phyloP scores from a whole-genome alignment of 1,140 invertebrate species.

The Brachionus sp. region DNA sequence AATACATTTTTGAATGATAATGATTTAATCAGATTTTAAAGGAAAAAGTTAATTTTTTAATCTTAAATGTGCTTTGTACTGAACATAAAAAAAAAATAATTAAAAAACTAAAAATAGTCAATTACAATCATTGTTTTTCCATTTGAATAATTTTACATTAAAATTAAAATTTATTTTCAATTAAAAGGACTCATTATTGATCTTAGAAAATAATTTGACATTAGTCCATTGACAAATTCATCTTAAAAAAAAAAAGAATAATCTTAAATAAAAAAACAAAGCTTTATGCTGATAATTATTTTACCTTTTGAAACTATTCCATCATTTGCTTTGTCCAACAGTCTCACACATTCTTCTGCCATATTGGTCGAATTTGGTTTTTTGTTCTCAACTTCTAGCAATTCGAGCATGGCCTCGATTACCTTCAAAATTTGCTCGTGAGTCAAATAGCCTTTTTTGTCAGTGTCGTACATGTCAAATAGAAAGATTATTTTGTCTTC shows the following conservation, averaged over 20 bases:
- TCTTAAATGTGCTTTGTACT: no score
- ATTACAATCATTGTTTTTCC: no score
- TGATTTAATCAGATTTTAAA: no score
- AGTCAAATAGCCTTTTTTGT: constrained; percentile 2
- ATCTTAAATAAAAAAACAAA: background rate
- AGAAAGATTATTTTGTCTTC: background rate
- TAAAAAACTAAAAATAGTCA: no score
- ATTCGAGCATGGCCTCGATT: background rate
- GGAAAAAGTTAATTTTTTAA: no score
- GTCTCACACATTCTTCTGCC: background rate
- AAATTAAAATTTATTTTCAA: background rate
- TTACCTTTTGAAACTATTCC: background rate
- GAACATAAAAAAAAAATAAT: no score
- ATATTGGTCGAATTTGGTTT: background rate
- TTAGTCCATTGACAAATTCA: constrained; percentile 9
- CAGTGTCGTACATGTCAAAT: constrained; percentile 2
- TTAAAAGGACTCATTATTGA: constrained; percentile 23
- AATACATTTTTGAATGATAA: no score
- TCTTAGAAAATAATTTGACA: background rate
- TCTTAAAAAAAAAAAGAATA: background rate
- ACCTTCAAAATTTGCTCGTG: background rate
- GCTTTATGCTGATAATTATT: no score
- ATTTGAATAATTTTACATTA: background rate
- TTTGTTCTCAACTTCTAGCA: background rate
- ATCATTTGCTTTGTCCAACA: constrained; percentile 18